These are phyloP conservation scores for Drosophila lowei DNA, from an alignment of 1,140 invertebrate genomes.

Conservation along the genomic window DNA sequence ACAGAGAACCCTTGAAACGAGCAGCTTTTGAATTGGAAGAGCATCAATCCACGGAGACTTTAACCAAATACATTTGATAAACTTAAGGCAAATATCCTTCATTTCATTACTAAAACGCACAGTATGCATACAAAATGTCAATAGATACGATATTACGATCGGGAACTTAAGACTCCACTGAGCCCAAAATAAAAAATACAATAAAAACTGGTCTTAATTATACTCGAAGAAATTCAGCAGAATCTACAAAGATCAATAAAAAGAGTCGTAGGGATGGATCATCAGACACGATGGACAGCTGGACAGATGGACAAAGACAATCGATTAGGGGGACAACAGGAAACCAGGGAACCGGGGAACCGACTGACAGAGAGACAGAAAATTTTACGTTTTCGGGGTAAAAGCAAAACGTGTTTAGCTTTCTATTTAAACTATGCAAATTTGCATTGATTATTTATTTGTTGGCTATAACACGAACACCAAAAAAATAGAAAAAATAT, in stretches of 20 bases:
- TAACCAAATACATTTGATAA: too few species aligned
- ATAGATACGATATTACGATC: too few species aligned
- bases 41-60: too few species aligned
- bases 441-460: constrained; percentile 75
- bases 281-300: background rate
- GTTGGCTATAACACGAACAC: constrained; percentile 55
- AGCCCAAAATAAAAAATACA: constrained; percentile 14
- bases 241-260: constrained; percentile 15
- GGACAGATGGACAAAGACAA: background rate
- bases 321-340: too few species aligned
- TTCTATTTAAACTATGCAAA: constrained; percentile 81
- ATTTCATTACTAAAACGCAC: too few species aligned
- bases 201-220: constrained; percentile 43
- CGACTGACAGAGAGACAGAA: constrained; percentile 30
- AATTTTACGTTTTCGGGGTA: constrained; percentile 70
- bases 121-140: too few species aligned
- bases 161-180: too few species aligned
- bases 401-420: constrained; percentile 79
- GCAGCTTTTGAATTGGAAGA: too few species aligned
- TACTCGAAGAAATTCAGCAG: constrained; percentile 25
- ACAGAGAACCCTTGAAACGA: too few species aligned
- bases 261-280: too few species aligned
- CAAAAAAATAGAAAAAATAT: constrained; percentile 38
- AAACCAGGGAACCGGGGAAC: background rate
- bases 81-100: too few species aligned